A percentile compares a stretch with the other conserved stretches of the same genome.
Conservation (phyloP, 2,888 invertebrate species). For the Marronus borbonicus region DNA sequence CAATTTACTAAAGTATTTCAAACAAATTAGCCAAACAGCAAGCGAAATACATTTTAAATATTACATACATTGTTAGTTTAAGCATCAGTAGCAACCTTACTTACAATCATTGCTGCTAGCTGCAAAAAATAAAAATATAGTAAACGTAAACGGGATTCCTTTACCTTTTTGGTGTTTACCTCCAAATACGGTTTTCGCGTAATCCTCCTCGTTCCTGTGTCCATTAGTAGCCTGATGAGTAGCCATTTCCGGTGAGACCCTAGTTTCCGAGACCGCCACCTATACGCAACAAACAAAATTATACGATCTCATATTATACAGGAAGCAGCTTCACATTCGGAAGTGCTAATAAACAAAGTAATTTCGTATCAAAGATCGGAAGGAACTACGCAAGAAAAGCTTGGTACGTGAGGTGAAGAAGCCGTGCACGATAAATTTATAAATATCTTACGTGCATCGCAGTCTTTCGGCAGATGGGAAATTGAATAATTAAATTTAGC, state of each 20-base stretch:
- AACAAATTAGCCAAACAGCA: not conserved
- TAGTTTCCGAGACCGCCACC: constrained; percentile 55
- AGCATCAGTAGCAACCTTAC: not conserved
- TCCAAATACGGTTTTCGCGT: constrained; percentile 58
- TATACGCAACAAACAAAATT: constrained; percentile 23
- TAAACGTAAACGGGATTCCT: not conserved
- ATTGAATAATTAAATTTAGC: constrained; percentile 26
- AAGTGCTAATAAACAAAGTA: constrained; percentile 10
- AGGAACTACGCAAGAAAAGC: constrained; percentile 16
- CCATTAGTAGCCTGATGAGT: constrained; percentile 56
- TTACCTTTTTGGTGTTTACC: constrained; percentile 51
- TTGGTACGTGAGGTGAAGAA: constrained; percentile 10
- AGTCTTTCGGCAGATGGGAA: constrained; percentile 10
- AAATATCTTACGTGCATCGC: constrained; percentile 18
- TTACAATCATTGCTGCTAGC: constrained; percentile 29
- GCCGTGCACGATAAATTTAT: constrained; percentile 15
- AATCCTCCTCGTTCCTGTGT: constrained; percentile 56
- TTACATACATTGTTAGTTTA: not conserved
- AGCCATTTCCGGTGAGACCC: constrained; percentile 58
- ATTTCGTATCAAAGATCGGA: constrained; percentile 11
- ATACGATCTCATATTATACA: not conserved
- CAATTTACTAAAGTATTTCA: not conserved
- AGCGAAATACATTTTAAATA: not conserved
- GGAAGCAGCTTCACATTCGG: not conserved
- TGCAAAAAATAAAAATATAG: constrained; percentile 19